These are phyloP conservation scores for Heteropelma amictum DNA, from an alignment of 2,888 invertebrate genomes.

Conservation along the genomic window DNA sequence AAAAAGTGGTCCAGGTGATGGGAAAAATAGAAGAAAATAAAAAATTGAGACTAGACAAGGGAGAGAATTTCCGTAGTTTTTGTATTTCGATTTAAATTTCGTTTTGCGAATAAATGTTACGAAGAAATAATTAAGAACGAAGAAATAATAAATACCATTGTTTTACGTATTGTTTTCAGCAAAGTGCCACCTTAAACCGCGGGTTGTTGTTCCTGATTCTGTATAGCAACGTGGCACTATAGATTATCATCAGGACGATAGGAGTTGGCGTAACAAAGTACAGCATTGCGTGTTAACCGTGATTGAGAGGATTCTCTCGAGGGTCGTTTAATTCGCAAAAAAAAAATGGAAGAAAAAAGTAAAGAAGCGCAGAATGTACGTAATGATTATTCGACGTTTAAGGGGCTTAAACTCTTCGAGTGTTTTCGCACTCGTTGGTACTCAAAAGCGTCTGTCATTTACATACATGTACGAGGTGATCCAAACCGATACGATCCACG, in stretches of 20 bases:
- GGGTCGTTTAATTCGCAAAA: slow-evolving; percentile 27
- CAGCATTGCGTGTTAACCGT: slow-evolving; percentile 29
- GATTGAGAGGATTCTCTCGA: slow-evolving; percentile 41
- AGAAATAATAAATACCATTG: not conserved
- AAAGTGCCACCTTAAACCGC: too few relatives aligned
- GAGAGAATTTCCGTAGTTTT: too few relatives aligned
- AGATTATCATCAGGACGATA: not conserved
- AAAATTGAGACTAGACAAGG: too few relatives aligned
- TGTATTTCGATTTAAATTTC: too few relatives aligned
- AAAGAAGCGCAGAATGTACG: not conserved
- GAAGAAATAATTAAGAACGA: too few relatives aligned
- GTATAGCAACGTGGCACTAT: too few relatives aligned
- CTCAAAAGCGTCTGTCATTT: not conserved
- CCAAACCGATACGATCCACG: not conserved
- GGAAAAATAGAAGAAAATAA: not conserved
- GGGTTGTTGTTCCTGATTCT: too few relatives aligned
- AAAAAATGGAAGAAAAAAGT: not conserved
- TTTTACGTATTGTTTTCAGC: too few relatives aligned
- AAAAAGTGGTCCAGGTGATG: too few relatives aligned
- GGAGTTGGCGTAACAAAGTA: slow-evolving; percentile 6
- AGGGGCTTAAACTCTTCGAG: slow-evolving; percentile 39
- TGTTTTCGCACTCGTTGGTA: slow-evolving; percentile 25
- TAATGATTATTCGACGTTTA: slow-evolving; percentile 6
- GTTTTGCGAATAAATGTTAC: too few relatives aligned
- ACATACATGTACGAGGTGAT: not conserved